Percentiles rank a stretch among this genome's conserved stretches.
phyloP scores from a whole-genome alignment of 2,797 vertebrate genomes.

The Pachyuromys duprasi region DNA sequence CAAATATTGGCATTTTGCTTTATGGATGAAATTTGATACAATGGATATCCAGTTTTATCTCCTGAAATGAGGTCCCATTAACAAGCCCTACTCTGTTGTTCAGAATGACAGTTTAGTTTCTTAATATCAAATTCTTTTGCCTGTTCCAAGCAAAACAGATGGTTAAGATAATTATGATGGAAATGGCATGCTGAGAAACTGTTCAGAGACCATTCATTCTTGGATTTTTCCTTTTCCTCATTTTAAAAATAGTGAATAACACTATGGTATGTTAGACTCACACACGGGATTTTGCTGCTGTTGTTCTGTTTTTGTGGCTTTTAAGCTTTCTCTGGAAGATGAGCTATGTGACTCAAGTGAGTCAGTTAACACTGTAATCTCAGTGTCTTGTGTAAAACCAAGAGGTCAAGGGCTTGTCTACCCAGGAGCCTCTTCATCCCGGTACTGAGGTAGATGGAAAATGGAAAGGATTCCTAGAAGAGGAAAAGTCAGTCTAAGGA shows the following conservation, averaged over 20 bases:
- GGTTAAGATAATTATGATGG: slow-evolving; percentile 84
- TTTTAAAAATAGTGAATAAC: slow-evolving; percentile 59
- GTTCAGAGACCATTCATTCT: slow-evolving; percentile 76
- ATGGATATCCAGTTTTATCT: slow-evolving; percentile 23
- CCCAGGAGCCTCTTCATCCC: too few species aligned
- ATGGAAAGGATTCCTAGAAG: not conserved
- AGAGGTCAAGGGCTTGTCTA: not conserved
- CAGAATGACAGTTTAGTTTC: slow-evolving; percentile 76
- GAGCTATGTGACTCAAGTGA: not conserved
- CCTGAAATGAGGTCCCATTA: slow-evolving; percentile 60
- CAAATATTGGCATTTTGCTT: not conserved
- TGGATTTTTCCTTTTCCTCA: slow-evolving; percentile 64
- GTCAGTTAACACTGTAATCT: not conserved
- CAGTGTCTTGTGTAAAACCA: not conserved
- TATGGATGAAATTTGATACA: slow-evolving; percentile 29
- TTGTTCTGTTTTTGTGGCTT: not conserved
- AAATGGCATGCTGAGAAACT: slow-evolving; percentile 81
- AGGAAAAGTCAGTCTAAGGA: not conserved
- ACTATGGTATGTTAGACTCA: not conserved
- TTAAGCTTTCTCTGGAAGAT: not conserved
- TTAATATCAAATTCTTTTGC: slow-evolving; percentile 81
- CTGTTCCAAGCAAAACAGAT: slow-evolving; percentile 83
- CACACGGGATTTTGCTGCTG: not conserved
- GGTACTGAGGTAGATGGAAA: not conserved
- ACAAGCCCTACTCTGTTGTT: slow-evolving; percentile 58